Percentiles rank a stretch among this genome's conserved stretches.
phyloP scores from a whole-genome alignment of 2,797 vertebrate genomes.

The Parambassis ranga region DNA sequence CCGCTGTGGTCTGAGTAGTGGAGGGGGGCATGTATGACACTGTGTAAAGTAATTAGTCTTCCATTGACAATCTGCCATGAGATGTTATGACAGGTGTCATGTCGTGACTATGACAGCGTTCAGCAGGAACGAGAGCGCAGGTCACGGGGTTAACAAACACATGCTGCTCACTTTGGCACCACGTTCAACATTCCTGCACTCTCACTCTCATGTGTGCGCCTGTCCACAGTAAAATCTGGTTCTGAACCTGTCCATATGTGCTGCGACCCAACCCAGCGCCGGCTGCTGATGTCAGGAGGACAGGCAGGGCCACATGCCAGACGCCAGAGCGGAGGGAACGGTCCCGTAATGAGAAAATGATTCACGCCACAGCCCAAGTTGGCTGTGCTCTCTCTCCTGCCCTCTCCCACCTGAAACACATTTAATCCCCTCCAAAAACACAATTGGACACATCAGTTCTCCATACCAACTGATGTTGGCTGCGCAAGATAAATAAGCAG shows the following conservation, averaged over 20 bases:
- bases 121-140: constrained; percentile 42
- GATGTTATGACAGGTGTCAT: constrained; percentile 80
- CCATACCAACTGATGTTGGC: constrained; percentile 50
- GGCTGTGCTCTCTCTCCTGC: constrained; percentile 43
- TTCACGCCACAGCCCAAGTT: constrained; percentile 49
- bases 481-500: constrained; percentile 72
- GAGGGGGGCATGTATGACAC: constrained; percentile 26
- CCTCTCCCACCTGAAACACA: constrained; percentile 71
- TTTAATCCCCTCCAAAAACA: constrained; percentile 57
- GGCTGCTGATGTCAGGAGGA: constrained; percentile 52
- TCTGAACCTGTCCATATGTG: constrained; percentile 47
- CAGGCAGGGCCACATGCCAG: constrained; percentile 62
- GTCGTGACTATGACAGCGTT: constrained; percentile 64
- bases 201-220: neutral
- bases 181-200: constrained; percentile 50
- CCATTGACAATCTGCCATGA: constrained; percentile 58
- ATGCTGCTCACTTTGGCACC: constrained; percentile 69
- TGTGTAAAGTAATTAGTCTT: constrained; percentile 71
- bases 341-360: constrained; percentile 72
- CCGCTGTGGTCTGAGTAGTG: neutral
- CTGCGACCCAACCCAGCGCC: constrained; percentile 41
- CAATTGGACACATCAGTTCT: constrained; percentile 44
- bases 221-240: constrained; percentile 21
- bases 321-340: constrained; percentile 55
- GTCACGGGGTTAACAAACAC: constrained; percentile 75